Base-by-base conservation (phyloP, 2,113 vertebrate genomes). In the Brachirus orientalis region DNA sequence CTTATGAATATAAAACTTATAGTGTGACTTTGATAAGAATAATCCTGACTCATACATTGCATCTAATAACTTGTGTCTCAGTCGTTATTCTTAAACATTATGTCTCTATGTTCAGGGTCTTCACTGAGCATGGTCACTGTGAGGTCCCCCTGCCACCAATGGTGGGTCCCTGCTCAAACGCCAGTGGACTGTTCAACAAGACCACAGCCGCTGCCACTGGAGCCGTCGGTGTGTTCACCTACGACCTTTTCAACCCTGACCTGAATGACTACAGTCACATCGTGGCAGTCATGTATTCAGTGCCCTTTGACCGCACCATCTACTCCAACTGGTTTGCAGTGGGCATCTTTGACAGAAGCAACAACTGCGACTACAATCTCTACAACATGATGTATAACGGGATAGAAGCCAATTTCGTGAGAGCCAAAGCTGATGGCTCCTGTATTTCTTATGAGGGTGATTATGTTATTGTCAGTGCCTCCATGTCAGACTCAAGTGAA, bases 281-380 rank as follows among this genome's bases (percentile, higher is more conserved):
- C 40, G 1, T 88, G 64, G 86, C 86, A 0, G 56, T 85, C 69
- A 90, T 90, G 88, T 90, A 62, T 70, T 90, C 88, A 0, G 86
- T 90, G 69, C 88, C 88, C 4, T 90, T 72, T 1, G 88, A 90
- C 66, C 72, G 83, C 0, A 69, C 38, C 38, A 63, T 87, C 20
- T 90, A 86, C 79, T 83, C 75, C 59, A 90, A 73, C 82, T 90
- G 86, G 83, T 80, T 79, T 0, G 81, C 83, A 0, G 85, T 87
- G 64, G 88, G 88, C 1, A 77, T 90, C 53, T 83, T 89, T 14
- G 79, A 82, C 0, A 70, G 72, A n/a, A 75, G 74, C 10, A 74
- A 4, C 22, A 1, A 74, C n/a, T 90, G 88, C 0, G 82, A 90
- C 65, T 71, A 78, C 57, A 53, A 61, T n/a, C 77, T 90, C 4